Percentiles rank a stretch among this genome's conserved stretches.
phyloP scores from a whole-genome alignment of 2,888 invertebrate species.

The Rhagonycha fulva region DNA sequence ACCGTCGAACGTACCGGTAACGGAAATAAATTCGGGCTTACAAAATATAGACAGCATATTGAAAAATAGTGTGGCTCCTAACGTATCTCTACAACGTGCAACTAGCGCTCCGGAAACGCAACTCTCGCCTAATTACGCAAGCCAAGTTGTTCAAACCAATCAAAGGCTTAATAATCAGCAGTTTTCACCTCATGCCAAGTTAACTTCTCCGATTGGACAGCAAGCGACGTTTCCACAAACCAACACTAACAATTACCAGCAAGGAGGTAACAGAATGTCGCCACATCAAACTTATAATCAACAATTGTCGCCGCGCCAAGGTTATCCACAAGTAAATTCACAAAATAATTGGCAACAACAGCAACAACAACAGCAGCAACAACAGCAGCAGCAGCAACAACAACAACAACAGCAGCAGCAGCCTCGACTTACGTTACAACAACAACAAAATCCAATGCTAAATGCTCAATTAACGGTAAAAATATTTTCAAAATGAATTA shows the following conservation, averaged over 20 bases:
- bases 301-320: slow-evolving; percentile 57
- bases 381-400: background rate
- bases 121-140: slow-evolving; percentile 62
- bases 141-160: slow-evolving; percentile 48
- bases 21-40: slow-evolving; percentile 59
- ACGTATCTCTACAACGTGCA: slow-evolving; percentile 81
- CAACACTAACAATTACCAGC: slow-evolving; percentile 47
- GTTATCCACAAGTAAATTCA: slow-evolving; percentile 36
- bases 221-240: slow-evolving; percentile 47
- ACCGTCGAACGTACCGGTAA: slow-evolving; percentile 73
- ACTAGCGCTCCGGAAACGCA: slow-evolving; percentile 62
- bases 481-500: background rate
- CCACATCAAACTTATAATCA: slow-evolving; percentile 62
- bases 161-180: slow-evolving; percentile 47
- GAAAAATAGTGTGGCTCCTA: slow-evolving; percentile 85
- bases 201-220: slow-evolving; percentile 53
- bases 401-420: slow-evolving; percentile 31
- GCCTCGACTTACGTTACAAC: slow-evolving; percentile 68
- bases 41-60: slow-evolving; percentile 83
- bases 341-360: slow-evolving; percentile 45
- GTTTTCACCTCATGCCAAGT: slow-evolving; percentile 56
- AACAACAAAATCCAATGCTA: slow-evolving; percentile 87
- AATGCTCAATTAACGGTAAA: slow-evolving; percentile 82
- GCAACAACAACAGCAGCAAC: slow-evolving; percentile 35
- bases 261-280: slow-evolving; percentile 59